Evolutionary conservation across 1,140 invertebrate species (phyloP).

Genomic region (Thaumetopoea pityocampa): DNA sequence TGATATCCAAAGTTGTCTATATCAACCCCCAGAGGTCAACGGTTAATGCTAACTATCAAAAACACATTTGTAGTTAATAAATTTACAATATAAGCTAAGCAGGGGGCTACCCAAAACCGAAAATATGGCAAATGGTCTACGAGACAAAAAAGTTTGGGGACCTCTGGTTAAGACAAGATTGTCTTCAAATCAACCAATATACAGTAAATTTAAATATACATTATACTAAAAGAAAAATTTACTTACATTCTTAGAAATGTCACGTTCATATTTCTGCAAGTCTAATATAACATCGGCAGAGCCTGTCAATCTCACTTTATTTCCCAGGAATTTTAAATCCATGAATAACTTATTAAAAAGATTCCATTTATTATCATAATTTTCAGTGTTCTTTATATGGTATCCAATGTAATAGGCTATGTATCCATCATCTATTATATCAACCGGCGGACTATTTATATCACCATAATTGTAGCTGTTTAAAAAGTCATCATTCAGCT

Average conservation of each 20-base stretch:
- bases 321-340: constrained; percentile 64
- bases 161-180: too few species aligned
- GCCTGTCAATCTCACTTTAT: constrained; percentile 60
- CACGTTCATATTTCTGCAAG: constrained; percentile 53
- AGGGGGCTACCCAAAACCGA: too few species aligned
- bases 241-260: constrained; percentile 57
- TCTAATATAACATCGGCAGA: constrained; percentile 60
- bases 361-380: constrained; percentile 42
- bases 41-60: too few species aligned
- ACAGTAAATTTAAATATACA: too few species aligned
- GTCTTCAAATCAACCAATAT: too few species aligned
- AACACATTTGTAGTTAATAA: too few species aligned
- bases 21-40: too few species aligned
- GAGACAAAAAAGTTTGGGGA: too few species aligned
- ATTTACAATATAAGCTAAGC: too few species aligned
- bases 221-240: constrained; percentile 8
- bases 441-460: constrained; percentile 30
- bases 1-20: too few species aligned
- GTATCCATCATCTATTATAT: constrained; percentile 61
- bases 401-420: constrained; percentile 64
- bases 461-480: constrained; percentile 52
- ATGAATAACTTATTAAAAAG: constrained; percentile 60
- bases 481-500: constrained; percentile 48
- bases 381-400: constrained; percentile 52
- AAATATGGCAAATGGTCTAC: too few species aligned